These are phyloP conservation scores for Nesogale talazaci DNA, from an alignment of 2,113 vertebrate species.

Conservation along the genomic window DNA sequence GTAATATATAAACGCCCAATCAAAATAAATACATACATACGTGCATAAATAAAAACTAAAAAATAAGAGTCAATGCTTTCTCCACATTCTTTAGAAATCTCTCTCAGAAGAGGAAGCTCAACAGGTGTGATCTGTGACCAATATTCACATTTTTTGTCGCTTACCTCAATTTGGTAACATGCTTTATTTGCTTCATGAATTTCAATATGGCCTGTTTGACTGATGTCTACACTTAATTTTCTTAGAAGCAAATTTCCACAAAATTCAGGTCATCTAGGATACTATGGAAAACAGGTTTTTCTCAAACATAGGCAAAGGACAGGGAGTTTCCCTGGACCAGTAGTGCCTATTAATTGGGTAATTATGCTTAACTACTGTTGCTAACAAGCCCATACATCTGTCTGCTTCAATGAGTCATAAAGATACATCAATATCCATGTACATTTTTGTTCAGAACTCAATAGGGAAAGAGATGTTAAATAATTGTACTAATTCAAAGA, in stretches of 20 bases:
- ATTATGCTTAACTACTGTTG: background rate
- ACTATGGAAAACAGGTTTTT: background rate
- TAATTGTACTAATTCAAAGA: no score
- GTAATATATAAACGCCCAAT: no score
- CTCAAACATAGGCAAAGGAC: background rate
- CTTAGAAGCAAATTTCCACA: background rate
- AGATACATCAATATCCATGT: background rate
- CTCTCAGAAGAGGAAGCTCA: background rate
- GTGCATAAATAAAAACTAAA: no score
- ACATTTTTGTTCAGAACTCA: background rate
- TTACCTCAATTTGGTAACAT: background rate
- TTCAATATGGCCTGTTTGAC: background rate
- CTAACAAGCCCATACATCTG: background rate
- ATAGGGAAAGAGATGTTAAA: no score
- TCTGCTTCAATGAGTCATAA: background rate
- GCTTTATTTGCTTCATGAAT: background rate
- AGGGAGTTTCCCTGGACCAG: background rate
- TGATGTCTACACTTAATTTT: background rate
- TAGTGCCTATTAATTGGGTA: background rate
- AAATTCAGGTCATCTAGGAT: background rate
- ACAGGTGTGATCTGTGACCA: background rate
- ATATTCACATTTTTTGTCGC: background rate
- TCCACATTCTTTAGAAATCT: background rate
- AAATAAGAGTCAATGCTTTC: background rate
- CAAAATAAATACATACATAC: no score